These are phyloP conservation scores for Euphydryas editha DNA, from an alignment of 2,888 invertebrate genomes.

Conservation along the genomic window DNA sequence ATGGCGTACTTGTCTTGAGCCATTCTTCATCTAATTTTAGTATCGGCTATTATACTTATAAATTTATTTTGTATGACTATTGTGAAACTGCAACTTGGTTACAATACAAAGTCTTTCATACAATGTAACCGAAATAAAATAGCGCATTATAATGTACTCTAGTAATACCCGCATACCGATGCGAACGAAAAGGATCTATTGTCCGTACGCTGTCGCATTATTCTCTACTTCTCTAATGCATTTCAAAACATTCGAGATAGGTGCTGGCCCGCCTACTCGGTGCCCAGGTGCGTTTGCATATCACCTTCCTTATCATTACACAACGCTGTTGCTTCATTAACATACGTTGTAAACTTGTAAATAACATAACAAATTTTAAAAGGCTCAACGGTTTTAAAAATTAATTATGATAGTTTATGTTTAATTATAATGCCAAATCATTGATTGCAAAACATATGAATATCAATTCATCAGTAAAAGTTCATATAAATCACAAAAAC, in stretches of 20 bases:
- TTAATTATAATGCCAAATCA: not conserved
- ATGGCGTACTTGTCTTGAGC: not conserved
- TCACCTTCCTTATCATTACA: slow-evolving; percentile 61
- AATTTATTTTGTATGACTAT: slow-evolving; percentile 2
- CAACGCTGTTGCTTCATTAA: slow-evolving; percentile 55
- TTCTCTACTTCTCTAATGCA: slow-evolving; percentile 52
- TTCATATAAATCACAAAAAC: not conserved
- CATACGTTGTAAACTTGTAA: slow-evolving; percentile 34
- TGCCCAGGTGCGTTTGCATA: slow-evolving; percentile 70
- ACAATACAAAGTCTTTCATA: slow-evolving; percentile 3
- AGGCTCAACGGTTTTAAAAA: not conserved
- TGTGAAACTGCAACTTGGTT: not conserved
- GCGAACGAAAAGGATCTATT: slow-evolving; percentile 16
- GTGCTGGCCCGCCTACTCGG: slow-evolving; percentile 68
- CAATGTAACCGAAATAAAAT: slow-evolving; percentile 7
- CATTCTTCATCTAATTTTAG: slow-evolving; percentile 7
- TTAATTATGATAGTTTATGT: not conserved
- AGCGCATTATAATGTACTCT: slow-evolving; percentile 2
- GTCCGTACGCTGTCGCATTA: slow-evolving; percentile 54
- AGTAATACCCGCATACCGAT: slow-evolving; percentile 10
- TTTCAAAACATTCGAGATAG: slow-evolving; percentile 65
- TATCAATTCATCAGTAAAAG: not conserved
- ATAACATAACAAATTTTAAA: slow-evolving; percentile 15
- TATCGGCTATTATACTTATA: not conserved
- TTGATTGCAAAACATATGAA: not conserved